Evolutionary conservation across 2,797 vertebrate species (phyloP).

Genomic region (Acanthurus lineatus): DNA sequence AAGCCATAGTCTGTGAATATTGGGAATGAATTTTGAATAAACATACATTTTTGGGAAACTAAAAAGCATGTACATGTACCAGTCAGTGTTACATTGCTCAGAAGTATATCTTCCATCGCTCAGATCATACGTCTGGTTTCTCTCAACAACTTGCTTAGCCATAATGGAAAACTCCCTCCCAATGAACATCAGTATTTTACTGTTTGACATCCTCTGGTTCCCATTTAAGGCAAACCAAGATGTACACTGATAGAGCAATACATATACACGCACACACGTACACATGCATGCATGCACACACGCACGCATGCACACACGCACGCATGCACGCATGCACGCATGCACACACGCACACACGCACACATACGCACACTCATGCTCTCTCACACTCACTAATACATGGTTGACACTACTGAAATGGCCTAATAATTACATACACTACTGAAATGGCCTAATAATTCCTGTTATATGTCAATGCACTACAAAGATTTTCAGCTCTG

Average conservation of each 20-base stretch:
- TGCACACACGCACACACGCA: background rate
- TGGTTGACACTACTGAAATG: slow-evolving; percentile 33
- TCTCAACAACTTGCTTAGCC: slow-evolving; percentile 56
- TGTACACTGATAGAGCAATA: slow-evolving; percentile 26
- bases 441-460: slow-evolving; percentile 36
- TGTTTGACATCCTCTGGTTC: slow-evolving; percentile 65
- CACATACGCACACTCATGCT: background rate
- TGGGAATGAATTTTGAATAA: slow-evolving; percentile 1
- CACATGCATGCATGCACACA: slow-evolving; percentile 25
- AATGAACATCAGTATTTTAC: slow-evolving; percentile 57
- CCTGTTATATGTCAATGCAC: slow-evolving; percentile 41
- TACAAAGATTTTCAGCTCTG: slow-evolving; percentile 17
- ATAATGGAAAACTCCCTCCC: slow-evolving; percentile 59
- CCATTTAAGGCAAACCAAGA: slow-evolving; percentile 69
- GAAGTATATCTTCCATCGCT: slow-evolving; percentile 35
- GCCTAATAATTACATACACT: slow-evolving; percentile 33
- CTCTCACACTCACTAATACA: slow-evolving; percentile 21
- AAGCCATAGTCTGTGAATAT: slow-evolving; percentile 35
- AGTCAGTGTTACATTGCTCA: background rate
- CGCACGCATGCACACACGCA: slow-evolving; percentile 30
- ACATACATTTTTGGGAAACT: background rate
- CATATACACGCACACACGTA: slow-evolving; percentile 31
- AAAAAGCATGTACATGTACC: background rate
- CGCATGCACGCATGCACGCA: background rate
- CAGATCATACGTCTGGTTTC: slow-evolving; percentile 62